These are phyloP conservation scores for Ophthalmolycus amberensis DNA, from an alignment of 2,113 vertebrate species.

Conservation along the genomic window DNA sequence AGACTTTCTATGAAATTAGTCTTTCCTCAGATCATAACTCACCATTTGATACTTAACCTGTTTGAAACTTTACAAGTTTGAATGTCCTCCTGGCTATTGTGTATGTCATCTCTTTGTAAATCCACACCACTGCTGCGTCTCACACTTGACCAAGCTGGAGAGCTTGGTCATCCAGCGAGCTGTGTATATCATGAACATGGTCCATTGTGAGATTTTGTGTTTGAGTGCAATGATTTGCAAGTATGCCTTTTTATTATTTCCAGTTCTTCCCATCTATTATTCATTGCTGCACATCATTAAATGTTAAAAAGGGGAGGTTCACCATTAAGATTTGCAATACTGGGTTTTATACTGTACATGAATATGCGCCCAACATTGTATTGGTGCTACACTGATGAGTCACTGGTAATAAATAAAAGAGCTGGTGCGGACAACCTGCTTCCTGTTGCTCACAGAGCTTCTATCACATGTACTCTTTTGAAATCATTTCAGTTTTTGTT, in stretches of 20 bases:
- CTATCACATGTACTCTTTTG: constrained; percentile 42
- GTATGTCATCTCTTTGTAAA: neutral
- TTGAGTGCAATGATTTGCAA: constrained; percentile 53
- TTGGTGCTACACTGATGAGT: constrained; percentile 47
- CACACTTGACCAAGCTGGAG: constrained; percentile 1
- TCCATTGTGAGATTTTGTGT: constrained; percentile 38
- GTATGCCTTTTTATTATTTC: constrained; percentile 33
- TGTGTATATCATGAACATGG: constrained; percentile 39
- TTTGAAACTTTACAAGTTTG: neutral
- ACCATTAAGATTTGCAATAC: constrained; percentile 21
- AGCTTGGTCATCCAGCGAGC: constrained; percentile 10
- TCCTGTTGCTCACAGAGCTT: constrained; percentile 26
- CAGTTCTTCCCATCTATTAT: constrained; percentile 35
- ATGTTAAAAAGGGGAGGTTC: constrained; percentile 13
- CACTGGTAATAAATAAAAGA: constrained; percentile 23
- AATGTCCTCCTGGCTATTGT: neutral
- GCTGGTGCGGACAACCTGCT: constrained; percentile 16
- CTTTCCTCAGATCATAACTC: neutral
- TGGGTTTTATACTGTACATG: constrained; percentile 33
- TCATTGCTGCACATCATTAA: constrained; percentile 20
- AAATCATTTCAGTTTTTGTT: constrained; percentile 42
- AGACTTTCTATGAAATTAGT: neutral
- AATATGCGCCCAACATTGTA: constrained; percentile 11
- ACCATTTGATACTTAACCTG: neutral
- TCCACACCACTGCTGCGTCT: constrained; percentile 11